Evolutionary conservation across 2,113 vertebrate species (phyloP), one percentile per base, ranked within the genome.

Genomic region (Anolis carolinensis): DNA sequence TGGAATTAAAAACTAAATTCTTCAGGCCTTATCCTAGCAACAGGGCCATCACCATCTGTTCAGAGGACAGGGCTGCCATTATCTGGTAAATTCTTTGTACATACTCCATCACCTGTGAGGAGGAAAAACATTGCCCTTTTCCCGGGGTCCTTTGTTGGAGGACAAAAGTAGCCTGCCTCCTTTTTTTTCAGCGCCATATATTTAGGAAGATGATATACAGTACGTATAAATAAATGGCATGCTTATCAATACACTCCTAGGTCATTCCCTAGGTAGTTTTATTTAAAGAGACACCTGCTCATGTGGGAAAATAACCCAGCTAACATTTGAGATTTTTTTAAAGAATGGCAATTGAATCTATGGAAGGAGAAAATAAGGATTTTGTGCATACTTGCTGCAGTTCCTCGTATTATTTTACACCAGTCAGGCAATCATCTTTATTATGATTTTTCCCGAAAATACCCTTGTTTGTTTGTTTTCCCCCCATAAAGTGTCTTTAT

Each of bases 1-100:
- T 97, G 97, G 97, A 98, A 98, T 98, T 97, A 98, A 98, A 98
- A 98, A 97, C 97, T 96, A 97, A 97, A 98, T 98, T 97, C 98
- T 98, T 98, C 95, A 96, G 96, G 94, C 96, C 96, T 97, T 96
- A 97, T 97, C 97, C 97, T 98, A 98, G 98, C 97, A 98, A 98
- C 98, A 97, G 96, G 96, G 95, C 96, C 96, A 96, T 97, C 96
- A 96, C 97, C 98, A 98, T 98, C 98, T 98, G 98, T 97, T 97
- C 96, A 91, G 95, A 96, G 96, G 96, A 97, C 97, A 97, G 96
- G 96, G 94, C 95, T 94, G 95, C 96, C 95, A 96, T 97, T 97
- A 96, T 96, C 95, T 88, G 44, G 90, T 90, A 92, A 94, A 95
- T 96, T 97, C 96, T 97, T 96, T 96, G 92, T 95, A 96, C 94